Conservation (phyloP, 1,140 invertebrate species). For the Eciton burchellii region DNA sequence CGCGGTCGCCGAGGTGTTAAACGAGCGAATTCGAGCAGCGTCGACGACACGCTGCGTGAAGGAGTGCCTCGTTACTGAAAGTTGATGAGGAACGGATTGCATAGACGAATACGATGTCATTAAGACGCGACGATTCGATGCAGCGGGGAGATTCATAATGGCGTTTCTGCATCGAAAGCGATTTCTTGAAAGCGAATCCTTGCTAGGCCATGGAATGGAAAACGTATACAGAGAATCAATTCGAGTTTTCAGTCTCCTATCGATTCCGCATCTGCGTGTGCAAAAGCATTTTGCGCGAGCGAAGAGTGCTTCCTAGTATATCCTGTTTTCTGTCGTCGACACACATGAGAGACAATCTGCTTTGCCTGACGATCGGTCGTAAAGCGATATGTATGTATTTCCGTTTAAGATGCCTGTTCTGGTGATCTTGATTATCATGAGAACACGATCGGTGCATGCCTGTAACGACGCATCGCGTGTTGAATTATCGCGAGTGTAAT, state of each 20-base stretch:
- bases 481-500: conserved; percentile 23
- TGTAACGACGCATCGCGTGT: not conserved
- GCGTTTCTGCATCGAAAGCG: too few species aligned
- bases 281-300: not conserved
- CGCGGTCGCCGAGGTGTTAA: not conserved
- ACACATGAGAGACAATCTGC: conserved; percentile 28
- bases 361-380: not conserved
- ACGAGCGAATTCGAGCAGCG: not conserved
- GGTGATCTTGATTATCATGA: not conserved
- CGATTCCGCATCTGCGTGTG: not conserved
- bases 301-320: conserved; percentile 13
- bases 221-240: too few species aligned
- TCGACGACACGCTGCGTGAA: not conserved
- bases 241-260: not conserved
- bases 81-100: not conserved
- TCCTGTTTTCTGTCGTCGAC: conserved; percentile 21
- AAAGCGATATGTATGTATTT: conserved; percentile 42
- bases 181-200: not conserved
- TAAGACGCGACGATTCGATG: not conserved
- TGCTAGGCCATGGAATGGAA: not conserved
- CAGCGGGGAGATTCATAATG: too few species aligned
- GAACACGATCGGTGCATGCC: not conserved
- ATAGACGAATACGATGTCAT: not conserved
- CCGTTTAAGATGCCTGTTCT: conserved; percentile 24
- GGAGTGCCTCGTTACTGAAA: not conserved